Evolutionary conservation across 2,113 vertebrate species (phyloP).

Genomic region (Sphaerodactylus townsendi): DNA sequence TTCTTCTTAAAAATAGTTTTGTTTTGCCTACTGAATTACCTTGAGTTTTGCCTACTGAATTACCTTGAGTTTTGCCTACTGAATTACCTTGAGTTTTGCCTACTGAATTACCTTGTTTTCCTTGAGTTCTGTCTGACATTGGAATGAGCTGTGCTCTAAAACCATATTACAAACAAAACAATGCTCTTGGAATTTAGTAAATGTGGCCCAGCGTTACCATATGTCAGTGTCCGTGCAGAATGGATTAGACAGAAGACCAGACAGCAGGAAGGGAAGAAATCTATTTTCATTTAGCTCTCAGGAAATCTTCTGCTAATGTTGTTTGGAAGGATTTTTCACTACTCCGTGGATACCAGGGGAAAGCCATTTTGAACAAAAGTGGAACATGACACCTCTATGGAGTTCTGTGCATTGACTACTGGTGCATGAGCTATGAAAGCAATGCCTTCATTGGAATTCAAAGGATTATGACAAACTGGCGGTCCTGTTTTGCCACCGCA

Average conservation of each 20-base stretch:
- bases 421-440: not conserved
- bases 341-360: slow-evolving; percentile 1
- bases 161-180: not conserved
- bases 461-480: slow-evolving; percentile 35
- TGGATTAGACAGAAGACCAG: slow-evolving; percentile 12
- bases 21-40: not conserved
- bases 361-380: slow-evolving; percentile 16
- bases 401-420: slow-evolving; percentile 28
- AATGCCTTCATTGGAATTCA: slow-evolving; percentile 34
- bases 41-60: too few species aligned
- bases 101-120: not conserved
- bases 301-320: not conserved
- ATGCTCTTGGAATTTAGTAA: slow-evolving; percentile 27
- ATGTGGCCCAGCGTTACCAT: not conserved
- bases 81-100: not conserved
- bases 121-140: not conserved
- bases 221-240: slow-evolving; percentile 28
- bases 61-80: not conserved
- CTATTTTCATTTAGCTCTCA: slow-evolving; percentile 43
- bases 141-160: slow-evolving; percentile 28
- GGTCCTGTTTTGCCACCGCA: slow-evolving; percentile 46
- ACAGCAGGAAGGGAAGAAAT: slow-evolving; percentile 32
- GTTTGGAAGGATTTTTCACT: slow-evolving; percentile 28
- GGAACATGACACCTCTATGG: slow-evolving; percentile 36
- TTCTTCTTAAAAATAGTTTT: not conserved